These are phyloP conservation scores for Tetragnatha versicolor DNA, from an alignment of 1,140 invertebrate species.

Conservation along the genomic window DNA sequence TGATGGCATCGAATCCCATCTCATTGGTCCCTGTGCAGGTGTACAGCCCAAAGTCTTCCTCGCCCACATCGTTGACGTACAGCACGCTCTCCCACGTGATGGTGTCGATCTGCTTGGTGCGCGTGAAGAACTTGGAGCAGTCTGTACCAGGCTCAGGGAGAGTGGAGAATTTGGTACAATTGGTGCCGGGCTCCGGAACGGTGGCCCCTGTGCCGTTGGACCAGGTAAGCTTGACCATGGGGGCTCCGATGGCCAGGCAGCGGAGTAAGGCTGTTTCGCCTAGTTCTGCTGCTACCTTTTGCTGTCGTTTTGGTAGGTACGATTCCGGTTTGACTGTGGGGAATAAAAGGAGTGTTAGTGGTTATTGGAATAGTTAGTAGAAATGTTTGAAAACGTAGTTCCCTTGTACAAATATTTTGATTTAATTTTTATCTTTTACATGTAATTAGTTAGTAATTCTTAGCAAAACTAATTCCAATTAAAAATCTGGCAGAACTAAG, in stretches of 20 bases:
- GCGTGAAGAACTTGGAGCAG: conserved; percentile 73
- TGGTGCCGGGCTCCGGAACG: conserved; percentile 68
- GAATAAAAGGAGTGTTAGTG: neutral
- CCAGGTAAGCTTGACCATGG: conserved; percentile 85
- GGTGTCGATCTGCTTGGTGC: conserved; percentile 69
- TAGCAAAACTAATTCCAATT: too few relatives aligned
- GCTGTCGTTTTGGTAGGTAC: conserved; percentile 77
- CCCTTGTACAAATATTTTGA: too few relatives aligned
- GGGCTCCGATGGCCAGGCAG: conserved; percentile 83
- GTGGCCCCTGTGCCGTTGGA: conserved; percentile 72
- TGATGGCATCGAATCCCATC: conserved; percentile 77
- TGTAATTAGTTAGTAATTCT: too few relatives aligned
- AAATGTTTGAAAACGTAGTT: too few relatives aligned
- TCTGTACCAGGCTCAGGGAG: too few relatives aligned
- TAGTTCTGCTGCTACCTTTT: conserved; percentile 86
- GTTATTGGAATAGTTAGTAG: neutral
- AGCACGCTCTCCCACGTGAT: conserved; percentile 81
- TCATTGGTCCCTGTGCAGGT: conserved; percentile 87
- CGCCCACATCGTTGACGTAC: conserved; percentile 80
- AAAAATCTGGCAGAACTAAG: too few relatives aligned
- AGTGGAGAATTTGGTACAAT: too few relatives aligned
- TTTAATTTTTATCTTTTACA: too few relatives aligned
- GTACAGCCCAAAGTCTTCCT: conserved; percentile 87
- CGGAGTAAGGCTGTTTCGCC: conserved; percentile 80
- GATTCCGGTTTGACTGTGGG: conserved; percentile 84